Conservation (phyloP, 2,797 vertebrate species). For the Acanthornis magna region DNA sequence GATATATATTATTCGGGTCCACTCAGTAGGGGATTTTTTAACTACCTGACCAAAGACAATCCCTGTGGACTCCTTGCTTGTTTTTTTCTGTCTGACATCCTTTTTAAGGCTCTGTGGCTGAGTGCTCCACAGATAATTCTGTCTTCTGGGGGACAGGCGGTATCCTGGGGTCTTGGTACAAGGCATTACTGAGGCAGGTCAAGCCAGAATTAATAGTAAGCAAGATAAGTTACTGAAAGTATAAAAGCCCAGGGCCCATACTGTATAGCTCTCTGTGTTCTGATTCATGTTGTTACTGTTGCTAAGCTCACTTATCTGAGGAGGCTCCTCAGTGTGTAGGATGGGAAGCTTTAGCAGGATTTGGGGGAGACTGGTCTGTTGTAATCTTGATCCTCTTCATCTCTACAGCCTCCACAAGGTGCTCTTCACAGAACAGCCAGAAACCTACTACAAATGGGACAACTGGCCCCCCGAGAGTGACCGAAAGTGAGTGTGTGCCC, state of each 20-base stretch:
- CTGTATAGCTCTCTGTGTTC: background rate
- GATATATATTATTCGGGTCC: background rate
- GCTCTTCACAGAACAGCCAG: slow-evolving; percentile 97
- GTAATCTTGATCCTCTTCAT: background rate
- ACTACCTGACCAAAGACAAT: background rate
- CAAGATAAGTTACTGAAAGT: background rate
- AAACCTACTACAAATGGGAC: slow-evolving; percentile 99
- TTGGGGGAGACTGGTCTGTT: background rate
- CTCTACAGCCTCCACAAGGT: slow-evolving; percentile 93
- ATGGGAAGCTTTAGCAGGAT: background rate
- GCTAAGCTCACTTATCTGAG: background rate
- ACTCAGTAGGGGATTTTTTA: background rate
- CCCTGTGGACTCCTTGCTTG: background rate
- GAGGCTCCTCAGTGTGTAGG: background rate
- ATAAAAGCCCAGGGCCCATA: background rate
- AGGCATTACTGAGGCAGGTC: background rate
- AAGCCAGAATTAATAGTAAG: background rate
- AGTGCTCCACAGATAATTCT: background rate
- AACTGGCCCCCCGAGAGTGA: slow-evolving; percentile 99
- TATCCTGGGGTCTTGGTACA: background rate
- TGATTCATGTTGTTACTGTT: background rate
- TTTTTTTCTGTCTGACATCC: background rate
- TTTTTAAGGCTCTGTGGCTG: background rate
- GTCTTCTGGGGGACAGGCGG: background rate
- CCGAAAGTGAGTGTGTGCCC: slow-evolving; percentile 85